Evolutionary conservation across 2,113 vertebrate genomes (phyloP), one percentile per base, ranked within the genome.

Genomic region (Xerus inauris): DNA sequence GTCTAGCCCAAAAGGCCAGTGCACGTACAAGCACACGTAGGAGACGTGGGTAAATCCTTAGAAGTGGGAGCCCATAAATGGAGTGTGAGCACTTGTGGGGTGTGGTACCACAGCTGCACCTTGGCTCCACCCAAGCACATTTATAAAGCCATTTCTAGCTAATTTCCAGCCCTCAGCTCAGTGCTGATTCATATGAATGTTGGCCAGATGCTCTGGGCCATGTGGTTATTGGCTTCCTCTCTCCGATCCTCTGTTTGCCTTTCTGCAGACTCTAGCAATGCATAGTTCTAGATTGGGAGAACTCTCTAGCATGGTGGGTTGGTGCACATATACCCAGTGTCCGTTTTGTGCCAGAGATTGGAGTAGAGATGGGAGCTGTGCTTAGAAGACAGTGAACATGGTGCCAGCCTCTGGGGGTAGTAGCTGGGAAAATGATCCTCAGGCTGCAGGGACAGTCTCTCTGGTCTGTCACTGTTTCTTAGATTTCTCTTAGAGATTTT

Each of bases 1-100:
- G 81, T 7, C 19, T 26, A 26, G 28, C 8, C 67, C 1, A 1
- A 9, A 0, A 20, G 22, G 1, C 38, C 28, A 10, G 1, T 8
- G 1, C 12, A 5, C 0, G 0, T 32, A 9, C 22, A 16, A 24
- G 81, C 49, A 10, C 8, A 2, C 30, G 0, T 1, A 0, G 30
- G 54, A 47, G 11, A 26, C 6, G 47, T 51, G 79, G n/a, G 2
- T 22, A 35, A 42, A 69, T 26, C 14, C 3, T 20, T 6, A 54
- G 35, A 62, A 20, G 59, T 6, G 6, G 79, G 67, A 38, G 11
- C 69, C 62, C 69, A 38, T 12, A 16, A 35, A 12, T 22, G 0
- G 8, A 80, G 57, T 12, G 87, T 40, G 24, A 14, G 28, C 32
- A 4, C 28, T 26, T 40, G 8, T 0, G 1, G 82, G 20, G 14